Evolutionary conservation across 2,113 vertebrate genomes (phyloP), one percentile per base, ranked within the genome.

Genomic region (Sorex araneus): DNA sequence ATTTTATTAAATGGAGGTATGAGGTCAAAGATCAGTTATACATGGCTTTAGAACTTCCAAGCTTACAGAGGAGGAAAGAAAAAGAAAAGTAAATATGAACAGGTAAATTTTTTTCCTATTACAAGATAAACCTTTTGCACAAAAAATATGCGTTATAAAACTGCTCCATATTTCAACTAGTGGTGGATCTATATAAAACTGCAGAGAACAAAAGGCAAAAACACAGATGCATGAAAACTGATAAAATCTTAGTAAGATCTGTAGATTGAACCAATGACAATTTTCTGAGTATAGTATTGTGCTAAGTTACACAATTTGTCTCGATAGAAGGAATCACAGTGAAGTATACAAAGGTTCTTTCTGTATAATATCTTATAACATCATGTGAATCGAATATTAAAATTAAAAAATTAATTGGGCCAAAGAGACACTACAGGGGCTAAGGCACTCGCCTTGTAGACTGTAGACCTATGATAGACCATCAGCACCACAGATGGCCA

Each of bases 91-190:
- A 50, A 50, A 50, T 60, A 60, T 60, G 21, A 60, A 60, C 4
- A 60, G 57, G 57, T 7, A 60, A 60, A 60, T 60, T 19, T 60
- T 60, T 60, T 60, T 50, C 47, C 57, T 60, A 60, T 60, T 64
- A 91, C 78, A 82, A 87, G 27, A 77, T 66, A 78, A 60, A 60
- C 57, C 18, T 60, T 83, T 84, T 12, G 54, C 43, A 81, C 63
- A 88, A 54, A 23, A 12, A 3, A 45, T 57, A 25, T 57, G 30
- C 78, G 30, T 36, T 40, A 84, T 57, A 45, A 28, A 57, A 87
- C 6, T 9, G 27, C 43, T 91, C 28, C 54, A 6, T 34, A 73
- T 84, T 83, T 77, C 64, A 71, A 76, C 40, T 43, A 36, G 11
- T 83, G 30, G 84, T 60, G 57, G 57, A 21, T 60, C 57, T 60